A percentile compares a stretch with the other conserved stretches of the same genome.
These are phyloP conservation scores for Oopsacas minuta DNA, from an alignment of 37 sponge, comb jelly and placozoan species.

Conservation along the genomic window DNA sequence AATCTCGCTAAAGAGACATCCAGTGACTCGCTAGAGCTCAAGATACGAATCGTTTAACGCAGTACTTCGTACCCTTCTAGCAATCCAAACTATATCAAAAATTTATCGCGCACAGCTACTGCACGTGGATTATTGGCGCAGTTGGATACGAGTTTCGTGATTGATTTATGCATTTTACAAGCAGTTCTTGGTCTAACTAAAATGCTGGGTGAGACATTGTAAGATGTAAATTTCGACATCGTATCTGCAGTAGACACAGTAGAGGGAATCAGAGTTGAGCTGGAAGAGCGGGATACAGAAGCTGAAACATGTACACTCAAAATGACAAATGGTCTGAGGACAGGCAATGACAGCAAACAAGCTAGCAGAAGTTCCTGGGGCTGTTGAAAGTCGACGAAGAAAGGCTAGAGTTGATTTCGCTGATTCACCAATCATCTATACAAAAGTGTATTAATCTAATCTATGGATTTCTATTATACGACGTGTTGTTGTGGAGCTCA, in stretches of 20 bases:
- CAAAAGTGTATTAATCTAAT: not conserved
- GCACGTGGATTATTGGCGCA: not conserved
- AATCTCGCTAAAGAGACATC: not conserved
- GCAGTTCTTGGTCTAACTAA: not conserved
- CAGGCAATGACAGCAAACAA: not conserved
- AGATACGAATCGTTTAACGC: not conserved
- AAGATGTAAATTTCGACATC: not conserved
- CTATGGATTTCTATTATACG: not conserved
- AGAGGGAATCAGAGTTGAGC: not conserved
- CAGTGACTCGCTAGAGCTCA: not conserved
- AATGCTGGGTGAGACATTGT: not conserved
- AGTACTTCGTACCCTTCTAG: not conserved
- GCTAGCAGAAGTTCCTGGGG: not conserved
- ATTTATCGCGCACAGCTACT: not conserved
- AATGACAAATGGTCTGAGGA: not conserved
- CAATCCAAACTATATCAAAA: not conserved
- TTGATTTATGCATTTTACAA: not conserved
- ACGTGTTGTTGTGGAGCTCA: not conserved
- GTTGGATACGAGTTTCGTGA: not conserved
- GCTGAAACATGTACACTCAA: not conserved
- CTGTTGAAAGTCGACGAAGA: not conserved
- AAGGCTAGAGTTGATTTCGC: not conserved
- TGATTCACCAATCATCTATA: not conserved
- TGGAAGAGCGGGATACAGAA: not conserved
- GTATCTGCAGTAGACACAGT: not conserved